Base-by-base conservation (phyloP, 1,140 invertebrate species). In the Drosophila orosa region DNA sequence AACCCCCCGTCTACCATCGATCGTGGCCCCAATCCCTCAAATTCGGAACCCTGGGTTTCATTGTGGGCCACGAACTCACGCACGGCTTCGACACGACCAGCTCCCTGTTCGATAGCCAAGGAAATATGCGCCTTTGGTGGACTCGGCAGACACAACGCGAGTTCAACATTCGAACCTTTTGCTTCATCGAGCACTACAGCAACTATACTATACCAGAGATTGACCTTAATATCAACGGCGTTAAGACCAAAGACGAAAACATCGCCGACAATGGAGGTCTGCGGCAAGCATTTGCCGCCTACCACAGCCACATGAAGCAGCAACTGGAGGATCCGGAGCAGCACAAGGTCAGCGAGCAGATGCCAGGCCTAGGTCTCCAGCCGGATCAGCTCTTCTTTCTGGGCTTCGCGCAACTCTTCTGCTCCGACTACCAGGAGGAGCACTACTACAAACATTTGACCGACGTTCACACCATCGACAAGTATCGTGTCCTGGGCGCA, bases 381-480 rank as follows among this genome's bases (percentile, higher is more conserved):
- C 96, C 98, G 87, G 94, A 95, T 17, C 97, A 98, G 90, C 92
- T 98, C 42, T 98, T 98, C 92, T 99, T 98, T 84, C 92, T 98
- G 13, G 96, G 96, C 25, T 98, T 98, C 92, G 97, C 97, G 22
- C 97, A 98, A 94, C 37, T 91, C 5, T 91, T 92, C 90, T 91
- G 90, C 68, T 56, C 82, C 13, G 74, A 78, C 0, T 90, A 74
- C 40, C 35, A 79, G 42, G 85, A 91, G 47, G 65, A 83, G 17
- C 69, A 90, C 50, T 90, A 87, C 29, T 91, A 90, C 77, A 67
- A 86, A 27, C 73, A 73, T n/a, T 25, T 91, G 8, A 61, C 48
- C 3, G 17, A 81, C 24, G 77, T 74, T 10, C 90, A 91, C 25
- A 69, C 90, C 7, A 60, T 81, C 25, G 85, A 91, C 52, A 90